phyloP scores from a whole-genome alignment of 2,113 vertebrate genomes.

The Isurus oxyrinchus region DNA sequence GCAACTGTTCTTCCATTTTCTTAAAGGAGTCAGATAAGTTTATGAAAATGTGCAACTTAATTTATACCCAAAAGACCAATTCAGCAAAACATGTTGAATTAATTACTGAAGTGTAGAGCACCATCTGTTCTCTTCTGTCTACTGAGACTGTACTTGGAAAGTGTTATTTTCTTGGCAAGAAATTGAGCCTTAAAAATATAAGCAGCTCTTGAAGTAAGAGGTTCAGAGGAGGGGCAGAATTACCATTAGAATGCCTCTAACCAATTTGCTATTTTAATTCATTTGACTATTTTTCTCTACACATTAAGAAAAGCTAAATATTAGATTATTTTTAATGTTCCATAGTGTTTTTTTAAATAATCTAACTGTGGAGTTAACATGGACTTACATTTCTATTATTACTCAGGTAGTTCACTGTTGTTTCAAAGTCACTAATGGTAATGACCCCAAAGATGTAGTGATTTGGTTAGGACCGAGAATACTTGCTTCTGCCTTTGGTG shows the following conservation, averaged over 20 bases:
- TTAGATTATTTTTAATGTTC: background rate
- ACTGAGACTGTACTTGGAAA: background rate
- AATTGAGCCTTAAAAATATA: background rate
- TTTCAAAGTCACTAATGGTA: background rate
- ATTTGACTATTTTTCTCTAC: background rate
- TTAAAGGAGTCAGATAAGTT: background rate
- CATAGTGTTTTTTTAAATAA: background rate
- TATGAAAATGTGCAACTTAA: background rate
- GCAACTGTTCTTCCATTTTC: background rate
- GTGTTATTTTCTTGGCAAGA: background rate
- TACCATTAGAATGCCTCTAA: background rate
- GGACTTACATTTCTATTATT: background rate
- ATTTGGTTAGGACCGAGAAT: background rate
- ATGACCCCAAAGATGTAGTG: background rate
- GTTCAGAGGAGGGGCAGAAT: background rate
- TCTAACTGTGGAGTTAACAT: background rate
- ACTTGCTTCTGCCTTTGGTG: background rate
- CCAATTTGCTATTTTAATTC: background rate
- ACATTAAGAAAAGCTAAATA: background rate
- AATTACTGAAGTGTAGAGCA: background rate
- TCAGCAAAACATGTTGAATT: background rate
- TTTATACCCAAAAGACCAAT: conserved; percentile 3
- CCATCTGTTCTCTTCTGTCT: background rate
- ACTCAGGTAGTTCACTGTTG: background rate
- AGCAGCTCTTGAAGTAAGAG: background rate